A percentile compares a stretch with the other conserved stretches of the same genome.
These are phyloP conservation scores for Linepithema humile DNA, from an alignment of 1,140 invertebrate genomes.

Conservation along the genomic window DNA sequence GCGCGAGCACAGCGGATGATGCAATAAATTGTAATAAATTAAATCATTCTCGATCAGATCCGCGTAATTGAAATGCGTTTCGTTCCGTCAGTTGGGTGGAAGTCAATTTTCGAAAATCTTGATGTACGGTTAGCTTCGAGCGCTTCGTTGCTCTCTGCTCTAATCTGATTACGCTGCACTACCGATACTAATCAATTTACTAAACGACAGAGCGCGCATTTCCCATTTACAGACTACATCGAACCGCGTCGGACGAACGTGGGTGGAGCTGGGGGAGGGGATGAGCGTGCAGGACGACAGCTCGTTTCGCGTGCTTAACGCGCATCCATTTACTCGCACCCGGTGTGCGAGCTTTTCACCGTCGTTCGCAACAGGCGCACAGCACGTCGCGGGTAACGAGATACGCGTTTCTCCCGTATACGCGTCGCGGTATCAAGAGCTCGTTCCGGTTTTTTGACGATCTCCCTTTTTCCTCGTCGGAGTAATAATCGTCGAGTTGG, in stretches of 20 bases:
- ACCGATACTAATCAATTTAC: slow-evolving; percentile 43
- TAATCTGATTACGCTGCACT: slow-evolving; percentile 30
- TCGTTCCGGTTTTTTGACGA: not conserved
- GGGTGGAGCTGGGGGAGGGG: too few relatives aligned
- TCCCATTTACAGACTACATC: slow-evolving; percentile 14
- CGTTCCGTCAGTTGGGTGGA: not conserved
- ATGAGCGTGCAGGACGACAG: not conserved
- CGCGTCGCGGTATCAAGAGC: not conserved
- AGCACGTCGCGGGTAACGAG: not conserved
- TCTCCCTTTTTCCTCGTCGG: not conserved
- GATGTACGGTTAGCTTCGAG: not conserved
- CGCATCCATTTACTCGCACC: slow-evolving; percentile 19
- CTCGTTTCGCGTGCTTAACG: slow-evolving; percentile 30
- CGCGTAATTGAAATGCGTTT: not conserved
- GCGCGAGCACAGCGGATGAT: too few relatives aligned
- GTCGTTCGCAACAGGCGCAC: not conserved
- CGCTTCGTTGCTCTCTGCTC: not conserved
- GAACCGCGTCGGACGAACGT: not conserved
- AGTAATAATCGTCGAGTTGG: slow-evolving; percentile 21
- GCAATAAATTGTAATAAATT: too few relatives aligned
- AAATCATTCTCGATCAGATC: not conserved
- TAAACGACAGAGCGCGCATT: slow-evolving; percentile 33
- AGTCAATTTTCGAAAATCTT: slow-evolving; percentile 38
- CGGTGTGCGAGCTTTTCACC: slow-evolving; percentile 15
- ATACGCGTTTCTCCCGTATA: not conserved